These are phyloP conservation scores for Drosophila neotestacea DNA, from an alignment of 2,888 invertebrate species.

Conservation along the genomic window DNA sequence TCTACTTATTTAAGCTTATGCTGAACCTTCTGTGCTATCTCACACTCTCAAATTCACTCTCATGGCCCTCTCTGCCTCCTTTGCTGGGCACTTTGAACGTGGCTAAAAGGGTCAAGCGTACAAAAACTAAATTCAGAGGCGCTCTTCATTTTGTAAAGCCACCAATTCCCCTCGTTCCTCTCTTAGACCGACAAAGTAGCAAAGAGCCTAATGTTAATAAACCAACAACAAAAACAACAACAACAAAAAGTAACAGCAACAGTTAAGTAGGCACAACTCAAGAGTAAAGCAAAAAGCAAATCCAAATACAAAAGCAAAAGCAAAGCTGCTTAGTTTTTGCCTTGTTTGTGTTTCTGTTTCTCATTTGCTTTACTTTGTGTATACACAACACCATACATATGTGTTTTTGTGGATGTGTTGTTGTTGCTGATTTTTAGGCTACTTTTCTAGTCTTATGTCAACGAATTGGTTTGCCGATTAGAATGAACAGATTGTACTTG, in stretches of 20 bases:
- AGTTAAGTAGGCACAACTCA: conserved; percentile 48
- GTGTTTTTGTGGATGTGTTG: conserved; percentile 14
- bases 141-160: conserved; percentile 27
- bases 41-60: background rate
- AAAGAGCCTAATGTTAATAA: conserved; percentile 22
- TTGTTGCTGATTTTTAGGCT: conserved; percentile 16
- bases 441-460: conserved; percentile 48
- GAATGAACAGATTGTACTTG: conserved; percentile 52
- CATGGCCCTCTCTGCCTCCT: background rate
- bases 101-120: conserved; percentile 42
- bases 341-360: conserved; percentile 32
- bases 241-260: conserved; percentile 12
- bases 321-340: conserved; percentile 45
- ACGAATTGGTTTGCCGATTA: conserved; percentile 67
- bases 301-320: conserved; percentile 16
- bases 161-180: background rate
- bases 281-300: conserved; percentile 25
- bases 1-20: conserved; percentile 12
- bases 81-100: conserved; percentile 16
- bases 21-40: background rate
- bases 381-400: background rate
- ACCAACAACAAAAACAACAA: conserved; percentile 26
- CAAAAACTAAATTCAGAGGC: conserved; percentile 18
- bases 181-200: background rate
- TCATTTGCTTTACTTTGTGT: conserved; percentile 16